A percentile compares a stretch with the other conserved stretches of the same genome.
phyloP scores from a whole-genome alignment of 1,140 invertebrate species.

The Lamellibrachia luymesi region DNA sequence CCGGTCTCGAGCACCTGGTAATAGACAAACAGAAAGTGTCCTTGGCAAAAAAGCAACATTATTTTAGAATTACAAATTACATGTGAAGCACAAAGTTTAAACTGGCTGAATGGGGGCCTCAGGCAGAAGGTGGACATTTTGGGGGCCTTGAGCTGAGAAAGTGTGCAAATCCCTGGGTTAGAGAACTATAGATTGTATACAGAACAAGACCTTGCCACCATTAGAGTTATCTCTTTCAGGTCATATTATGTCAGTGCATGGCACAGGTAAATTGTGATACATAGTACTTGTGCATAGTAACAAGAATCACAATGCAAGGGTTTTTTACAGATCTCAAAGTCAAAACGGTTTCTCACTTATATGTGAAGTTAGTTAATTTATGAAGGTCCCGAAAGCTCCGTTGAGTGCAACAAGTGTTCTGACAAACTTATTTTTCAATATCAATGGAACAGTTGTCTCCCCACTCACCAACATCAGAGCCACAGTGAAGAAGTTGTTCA shows the following conservation, averaged over 20 bases:
- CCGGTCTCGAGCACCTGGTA: slow-evolving; percentile 45
- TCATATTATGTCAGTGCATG: not conserved
- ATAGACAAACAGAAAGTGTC: not conserved
- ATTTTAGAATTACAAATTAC: no score
- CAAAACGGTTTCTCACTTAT: no score
- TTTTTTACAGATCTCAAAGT: no score
- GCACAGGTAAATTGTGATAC: no score
- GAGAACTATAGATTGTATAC: not conserved
- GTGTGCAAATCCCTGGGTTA: not conserved
- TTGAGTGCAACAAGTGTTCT: no score
- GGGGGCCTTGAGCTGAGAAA: not conserved
- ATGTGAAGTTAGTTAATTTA: no score
- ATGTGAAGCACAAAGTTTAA: not conserved
- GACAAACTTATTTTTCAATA: no score
- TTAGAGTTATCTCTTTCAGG: not conserved
- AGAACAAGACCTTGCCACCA: not conserved
- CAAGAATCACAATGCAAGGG: no score
- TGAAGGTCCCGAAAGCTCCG: not conserved
- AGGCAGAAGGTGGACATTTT: not conserved
- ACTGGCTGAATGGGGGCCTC: not conserved
- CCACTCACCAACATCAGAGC: slow-evolving; percentile 40
- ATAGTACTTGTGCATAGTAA: no score
- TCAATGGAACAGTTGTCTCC: not conserved
- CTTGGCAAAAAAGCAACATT: no score
- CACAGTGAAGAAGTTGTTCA: slow-evolving; percentile 37